These are phyloP conservation scores for Sisyra nigra DNA, from an alignment of 2,888 invertebrate genomes.

Conservation along the genomic window DNA sequence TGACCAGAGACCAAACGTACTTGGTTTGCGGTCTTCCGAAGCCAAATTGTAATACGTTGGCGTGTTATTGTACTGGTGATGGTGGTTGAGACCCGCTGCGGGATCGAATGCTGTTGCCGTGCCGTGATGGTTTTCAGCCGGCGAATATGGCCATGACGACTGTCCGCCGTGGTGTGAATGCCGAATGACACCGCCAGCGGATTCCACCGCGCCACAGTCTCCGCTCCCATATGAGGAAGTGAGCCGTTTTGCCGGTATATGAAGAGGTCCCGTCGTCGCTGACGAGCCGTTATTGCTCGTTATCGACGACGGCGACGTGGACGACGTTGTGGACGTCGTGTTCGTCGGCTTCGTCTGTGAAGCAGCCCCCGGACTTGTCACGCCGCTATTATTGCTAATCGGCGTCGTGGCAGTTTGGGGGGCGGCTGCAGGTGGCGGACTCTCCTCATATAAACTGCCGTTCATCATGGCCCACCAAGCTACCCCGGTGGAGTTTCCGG, in stretches of 20 bases:
- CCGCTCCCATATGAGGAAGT: constrained; percentile 32
- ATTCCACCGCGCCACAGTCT: constrained; percentile 33
- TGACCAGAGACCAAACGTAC: constrained; percentile 44
- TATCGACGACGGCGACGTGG: constrained; percentile 40
- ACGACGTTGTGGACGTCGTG: constrained; percentile 49
- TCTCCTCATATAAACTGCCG: constrained; percentile 61
- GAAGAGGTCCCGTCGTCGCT: constrained; percentile 61
- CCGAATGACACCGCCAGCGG: constrained; percentile 61
- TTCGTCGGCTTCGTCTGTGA: constrained; percentile 35
- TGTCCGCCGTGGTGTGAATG: constrained; percentile 45
- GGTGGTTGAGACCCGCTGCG: constrained; percentile 40
- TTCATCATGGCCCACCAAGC: constrained; percentile 77
- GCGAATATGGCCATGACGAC: constrained; percentile 58
- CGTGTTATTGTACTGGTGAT: constrained; percentile 51
- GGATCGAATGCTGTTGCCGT: constrained; percentile 36
- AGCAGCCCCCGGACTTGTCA: constrained; percentile 15
- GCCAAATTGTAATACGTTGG: constrained; percentile 64
- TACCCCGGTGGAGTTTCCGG: constrained; percentile 70
- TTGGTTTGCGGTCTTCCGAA: constrained; percentile 36
- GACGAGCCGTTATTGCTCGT: constrained; percentile 45
- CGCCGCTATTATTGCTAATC: constrained; percentile 24
- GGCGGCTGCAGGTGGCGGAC: constrained; percentile 28
- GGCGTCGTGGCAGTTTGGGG: constrained; percentile 25
- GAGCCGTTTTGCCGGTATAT: constrained; percentile 76
- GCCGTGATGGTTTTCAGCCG: constrained; percentile 37